phyloP scores from a whole-genome alignment of 2,888 invertebrate genomes.

The Hemaris fuciformis region DNA sequence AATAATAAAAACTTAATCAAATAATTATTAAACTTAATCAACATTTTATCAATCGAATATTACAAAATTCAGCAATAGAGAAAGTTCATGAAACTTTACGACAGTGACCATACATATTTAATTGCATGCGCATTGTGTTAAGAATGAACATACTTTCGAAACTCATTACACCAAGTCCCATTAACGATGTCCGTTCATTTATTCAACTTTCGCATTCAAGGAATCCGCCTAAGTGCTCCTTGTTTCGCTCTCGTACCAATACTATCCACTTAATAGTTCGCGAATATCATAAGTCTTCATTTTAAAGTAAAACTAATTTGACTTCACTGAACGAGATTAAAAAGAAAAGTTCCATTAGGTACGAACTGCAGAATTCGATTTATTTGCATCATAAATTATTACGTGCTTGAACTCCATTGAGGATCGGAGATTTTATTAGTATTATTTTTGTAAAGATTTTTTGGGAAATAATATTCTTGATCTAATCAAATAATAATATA shows the following conservation, averaged over 20 bases:
- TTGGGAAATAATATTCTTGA: too few relatives aligned
- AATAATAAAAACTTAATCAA: too few relatives aligned
- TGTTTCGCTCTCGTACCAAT: constrained; percentile 17
- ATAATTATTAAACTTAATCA: too few relatives aligned
- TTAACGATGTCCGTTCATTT: constrained; percentile 18
- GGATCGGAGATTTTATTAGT: background rate
- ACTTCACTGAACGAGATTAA: background rate
- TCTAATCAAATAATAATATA: too few relatives aligned
- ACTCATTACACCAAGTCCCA: constrained; percentile 5
- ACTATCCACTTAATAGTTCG: constrained; percentile 15
- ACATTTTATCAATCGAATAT: background rate
- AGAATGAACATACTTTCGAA: background rate
- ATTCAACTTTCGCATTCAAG: constrained; percentile 19
- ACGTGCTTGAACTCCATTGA: background rate
- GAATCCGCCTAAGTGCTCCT: constrained; percentile 23
- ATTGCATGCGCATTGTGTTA: background rate
- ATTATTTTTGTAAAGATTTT: background rate
- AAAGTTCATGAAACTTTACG: background rate
- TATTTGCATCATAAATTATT: background rate
- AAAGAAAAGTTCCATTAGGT: background rate
- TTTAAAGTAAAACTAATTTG: constrained; percentile 5
- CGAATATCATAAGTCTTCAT: constrained; percentile 13
- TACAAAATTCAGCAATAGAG: background rate
- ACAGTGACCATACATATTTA: too few relatives aligned
- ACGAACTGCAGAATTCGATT: background rate